These are phyloP conservation scores for Stegophylla sp. DNA, from an alignment of 2,888 invertebrate genomes.

Conservation along the genomic window DNA sequence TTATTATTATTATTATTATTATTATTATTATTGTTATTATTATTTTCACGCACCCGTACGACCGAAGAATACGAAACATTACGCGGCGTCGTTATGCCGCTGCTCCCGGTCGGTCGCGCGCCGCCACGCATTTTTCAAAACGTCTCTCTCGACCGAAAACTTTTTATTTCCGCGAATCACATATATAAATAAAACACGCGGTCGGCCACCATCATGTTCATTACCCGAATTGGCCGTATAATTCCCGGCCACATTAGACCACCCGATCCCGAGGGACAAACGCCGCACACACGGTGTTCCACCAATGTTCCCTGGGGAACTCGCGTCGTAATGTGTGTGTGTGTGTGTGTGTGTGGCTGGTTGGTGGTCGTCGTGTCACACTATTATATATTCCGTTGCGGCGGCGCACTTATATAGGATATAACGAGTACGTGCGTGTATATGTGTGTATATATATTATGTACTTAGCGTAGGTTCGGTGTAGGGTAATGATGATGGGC, in stretches of 20 bases:
- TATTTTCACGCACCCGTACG: not conserved
- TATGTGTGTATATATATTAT: not conserved
- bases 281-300: too few species aligned
- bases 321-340: slow-evolving; percentile 22
- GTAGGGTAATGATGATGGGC: not conserved
- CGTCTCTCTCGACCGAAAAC: slow-evolving; percentile 3
- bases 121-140: not conserved
- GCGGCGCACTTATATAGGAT: not conserved
- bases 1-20: not conserved
- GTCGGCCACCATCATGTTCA: not conserved
- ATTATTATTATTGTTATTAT: too few species aligned
- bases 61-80: too few species aligned
- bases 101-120: too few species aligned
- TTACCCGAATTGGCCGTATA: slow-evolving; percentile 48
- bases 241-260: slow-evolving; percentile 44
- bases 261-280: slow-evolving; percentile 22
- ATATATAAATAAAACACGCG: slow-evolving; percentile 1
- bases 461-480: not conserved
- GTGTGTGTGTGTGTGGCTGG: too few species aligned
- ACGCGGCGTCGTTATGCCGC: not conserved
- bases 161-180: slow-evolving; percentile 32
- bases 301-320: not conserved
- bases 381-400: slow-evolving; percentile 10
- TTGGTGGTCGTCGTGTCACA: slow-evolving; percentile 34
- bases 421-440: not conserved